Percentiles rank a stretch among this genome's conserved stretches.
Conservation (phyloP, 2,797 vertebrate species). For the Heteromormyrus szaboi region DNA sequence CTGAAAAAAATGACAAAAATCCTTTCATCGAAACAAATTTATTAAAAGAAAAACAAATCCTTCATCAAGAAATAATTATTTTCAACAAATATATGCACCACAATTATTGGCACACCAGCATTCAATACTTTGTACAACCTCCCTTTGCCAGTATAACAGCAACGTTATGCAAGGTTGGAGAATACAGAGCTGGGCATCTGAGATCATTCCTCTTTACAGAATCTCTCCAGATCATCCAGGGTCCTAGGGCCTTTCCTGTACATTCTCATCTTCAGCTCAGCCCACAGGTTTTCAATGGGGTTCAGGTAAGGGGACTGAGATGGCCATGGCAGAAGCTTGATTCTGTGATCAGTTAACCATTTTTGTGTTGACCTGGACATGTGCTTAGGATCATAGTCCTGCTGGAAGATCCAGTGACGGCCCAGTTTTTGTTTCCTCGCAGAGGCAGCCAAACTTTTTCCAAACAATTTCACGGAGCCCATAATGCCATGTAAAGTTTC, state of each 20-base stretch:
- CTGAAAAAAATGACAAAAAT: too few species aligned
- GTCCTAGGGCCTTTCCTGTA: too few species aligned
- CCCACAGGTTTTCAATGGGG: too few species aligned
- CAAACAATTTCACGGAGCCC: neutral
- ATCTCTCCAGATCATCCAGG: too few species aligned
- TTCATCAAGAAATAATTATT: neutral
- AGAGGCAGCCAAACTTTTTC: neutral
- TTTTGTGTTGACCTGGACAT: neutral
- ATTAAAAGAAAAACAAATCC: neutral
- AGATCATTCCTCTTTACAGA: too few species aligned
- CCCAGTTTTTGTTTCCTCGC: neutral
- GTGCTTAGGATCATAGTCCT: neutral
- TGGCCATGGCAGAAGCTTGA: neutral
- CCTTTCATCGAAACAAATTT: neutral
- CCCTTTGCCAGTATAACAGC: neutral
- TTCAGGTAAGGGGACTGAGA: too few species aligned
- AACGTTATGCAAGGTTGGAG: too few species aligned
- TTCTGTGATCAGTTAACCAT: neutral
- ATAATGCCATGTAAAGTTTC: neutral
- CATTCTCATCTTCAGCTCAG: too few species aligned
- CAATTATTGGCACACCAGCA: neutral
- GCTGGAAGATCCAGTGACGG: neutral
- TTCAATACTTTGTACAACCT: neutral
- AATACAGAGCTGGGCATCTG: too few species aligned
- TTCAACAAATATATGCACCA: neutral